Conservation (phyloP, 2,797 vertebrate species). For the Phalloptychus januarius region DNA sequence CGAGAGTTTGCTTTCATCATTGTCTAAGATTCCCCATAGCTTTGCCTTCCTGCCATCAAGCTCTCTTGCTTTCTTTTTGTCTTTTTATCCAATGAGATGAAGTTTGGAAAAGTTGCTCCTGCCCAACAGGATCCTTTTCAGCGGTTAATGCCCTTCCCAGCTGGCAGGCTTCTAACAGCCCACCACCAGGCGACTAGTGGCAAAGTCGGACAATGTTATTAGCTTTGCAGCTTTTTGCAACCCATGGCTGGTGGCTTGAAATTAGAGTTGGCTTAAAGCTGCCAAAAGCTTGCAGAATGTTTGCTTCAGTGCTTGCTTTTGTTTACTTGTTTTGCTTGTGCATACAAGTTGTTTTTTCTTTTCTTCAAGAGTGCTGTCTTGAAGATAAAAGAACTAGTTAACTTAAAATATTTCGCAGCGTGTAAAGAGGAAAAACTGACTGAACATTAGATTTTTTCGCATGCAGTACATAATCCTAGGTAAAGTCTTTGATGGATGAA, state of each 20-base stretch:
- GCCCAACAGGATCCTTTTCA: conserved; percentile 74
- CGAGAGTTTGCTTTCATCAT: conserved; percentile 84
- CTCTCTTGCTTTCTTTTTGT: conserved; percentile 76
- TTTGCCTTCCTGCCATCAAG: conserved; percentile 77
- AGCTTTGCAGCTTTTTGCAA: conserved; percentile 46
- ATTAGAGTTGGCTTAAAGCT: conserved; percentile 56
- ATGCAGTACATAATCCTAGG: not conserved
- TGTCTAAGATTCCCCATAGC: conserved; percentile 74
- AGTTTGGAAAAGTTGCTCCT: conserved; percentile 74
- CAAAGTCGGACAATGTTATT: conserved; percentile 74
- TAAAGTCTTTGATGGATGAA: conserved; percentile 12
- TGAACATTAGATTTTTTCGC: conserved; percentile 1
- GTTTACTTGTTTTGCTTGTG: conserved; percentile 47
- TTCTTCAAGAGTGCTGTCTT: conserved; percentile 22
- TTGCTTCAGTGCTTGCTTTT: conserved; percentile 43
- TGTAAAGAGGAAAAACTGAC: conserved; percentile 3
- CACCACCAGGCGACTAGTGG: conserved; percentile 57
- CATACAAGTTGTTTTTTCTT: conserved; percentile 1
- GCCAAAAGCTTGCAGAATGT: conserved; percentile 25
- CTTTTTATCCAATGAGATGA: conserved; percentile 79
- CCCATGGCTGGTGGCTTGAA: conserved; percentile 56
- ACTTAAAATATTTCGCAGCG: conserved; percentile 9
- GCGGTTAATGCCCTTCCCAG: conserved; percentile 72
- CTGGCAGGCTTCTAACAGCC: conserved; percentile 62
- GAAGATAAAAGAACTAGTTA: conserved; percentile 34